Conservation (phyloP, 2,113 vertebrate species). For the Corythoichthys intestinalis region DNA sequence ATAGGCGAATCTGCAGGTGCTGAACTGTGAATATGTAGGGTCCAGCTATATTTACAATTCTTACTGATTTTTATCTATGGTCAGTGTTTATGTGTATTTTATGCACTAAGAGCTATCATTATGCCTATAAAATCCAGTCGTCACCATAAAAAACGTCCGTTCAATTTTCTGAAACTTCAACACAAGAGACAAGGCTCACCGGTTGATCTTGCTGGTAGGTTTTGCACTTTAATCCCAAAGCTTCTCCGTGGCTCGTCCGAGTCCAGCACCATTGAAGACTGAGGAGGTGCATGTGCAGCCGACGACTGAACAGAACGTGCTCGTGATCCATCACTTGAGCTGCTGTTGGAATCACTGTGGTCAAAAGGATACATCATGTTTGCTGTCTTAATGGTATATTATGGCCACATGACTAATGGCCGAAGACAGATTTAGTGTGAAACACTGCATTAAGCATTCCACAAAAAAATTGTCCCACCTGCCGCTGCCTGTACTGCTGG, state of each 20-base stretch:
- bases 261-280: slow-evolving; percentile 80
- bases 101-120: too few species aligned
- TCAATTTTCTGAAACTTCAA: background rate
- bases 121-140: background rate
- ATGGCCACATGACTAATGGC: background rate
- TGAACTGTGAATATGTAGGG: too few species aligned
- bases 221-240: slow-evolving; percentile 98
- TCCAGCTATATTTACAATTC: too few species aligned
- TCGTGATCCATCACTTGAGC: slow-evolving; percentile 91
- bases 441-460: background rate
- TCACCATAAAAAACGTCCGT: background rate
- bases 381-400: background rate
- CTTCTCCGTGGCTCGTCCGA: slow-evolving; percentile 97
- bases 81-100: too few species aligned
- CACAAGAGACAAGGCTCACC: slow-evolving; percentile 64
- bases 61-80: too few species aligned
- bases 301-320: slow-evolving; percentile 92
- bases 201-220: slow-evolving; percentile 96
- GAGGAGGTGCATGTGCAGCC: slow-evolving; percentile 85
- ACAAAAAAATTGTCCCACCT: slow-evolving; percentile 73
- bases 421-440: background rate
- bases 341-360: slow-evolving; percentile 95
- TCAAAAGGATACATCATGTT: background rate
- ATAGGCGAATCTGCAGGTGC: too few species aligned
- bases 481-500: slow-evolving; percentile 93